A percentile compares a stretch with the other conserved stretches of the same genome.
phyloP scores from a whole-genome alignment of 35 echinoderm and acorn worm species.

The Lytechinus variegatus region DNA sequence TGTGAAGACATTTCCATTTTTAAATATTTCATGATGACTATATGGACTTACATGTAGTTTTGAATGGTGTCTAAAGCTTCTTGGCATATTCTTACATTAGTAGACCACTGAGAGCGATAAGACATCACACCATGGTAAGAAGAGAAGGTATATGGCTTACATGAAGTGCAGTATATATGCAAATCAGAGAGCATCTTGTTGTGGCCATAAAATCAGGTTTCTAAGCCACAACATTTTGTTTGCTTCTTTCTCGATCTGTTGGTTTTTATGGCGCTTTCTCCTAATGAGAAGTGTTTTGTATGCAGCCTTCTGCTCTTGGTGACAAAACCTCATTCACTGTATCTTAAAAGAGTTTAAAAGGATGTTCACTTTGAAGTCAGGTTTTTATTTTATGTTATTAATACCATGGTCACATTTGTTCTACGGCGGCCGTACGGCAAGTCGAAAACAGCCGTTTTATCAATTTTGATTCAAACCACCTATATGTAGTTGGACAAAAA shows the following conservation, averaged over 20 bases:
- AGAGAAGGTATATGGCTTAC: not conserved
- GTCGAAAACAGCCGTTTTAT: no score
- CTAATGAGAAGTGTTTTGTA: not conserved
- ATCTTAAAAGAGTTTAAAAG: no score
- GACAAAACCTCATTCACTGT: no score
- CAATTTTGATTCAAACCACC: no score
- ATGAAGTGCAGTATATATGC: not conserved
- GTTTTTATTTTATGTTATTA: no score
- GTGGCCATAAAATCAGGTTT: not conserved
- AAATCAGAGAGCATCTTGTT: not conserved
- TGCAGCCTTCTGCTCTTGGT: no score
- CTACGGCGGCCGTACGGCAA: no score
- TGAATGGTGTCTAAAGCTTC: not conserved
- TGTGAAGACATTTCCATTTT: no score
- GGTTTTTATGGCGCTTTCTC: not conserved
- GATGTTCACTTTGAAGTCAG: no score
- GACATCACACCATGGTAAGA: not conserved
- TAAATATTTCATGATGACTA: no score
- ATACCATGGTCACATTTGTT: no score
- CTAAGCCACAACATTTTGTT: conserved; percentile 18
- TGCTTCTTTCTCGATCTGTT: not conserved
- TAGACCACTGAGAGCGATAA: not conserved
- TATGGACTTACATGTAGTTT: not conserved
- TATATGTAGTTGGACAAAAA: no score
- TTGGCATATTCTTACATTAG: not conserved